Evolutionary conservation across 2,113 vertebrate species (phyloP).

Genomic region (Rhabdomys dilectus): DNA sequence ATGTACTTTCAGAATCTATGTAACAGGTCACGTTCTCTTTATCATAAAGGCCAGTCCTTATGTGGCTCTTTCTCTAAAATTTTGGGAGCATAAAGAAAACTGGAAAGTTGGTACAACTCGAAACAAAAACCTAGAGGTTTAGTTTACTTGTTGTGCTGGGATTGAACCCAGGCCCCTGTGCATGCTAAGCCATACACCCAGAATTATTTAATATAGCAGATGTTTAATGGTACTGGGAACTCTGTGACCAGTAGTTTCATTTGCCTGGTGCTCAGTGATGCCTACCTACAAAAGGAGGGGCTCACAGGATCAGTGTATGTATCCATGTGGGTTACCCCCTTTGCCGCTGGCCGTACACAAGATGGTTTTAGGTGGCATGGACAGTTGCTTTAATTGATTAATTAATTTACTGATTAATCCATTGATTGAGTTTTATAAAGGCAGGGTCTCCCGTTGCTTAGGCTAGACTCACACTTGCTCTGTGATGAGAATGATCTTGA

Average conservation of each 20-base stretch:
- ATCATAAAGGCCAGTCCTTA: background rate
- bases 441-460: background rate
- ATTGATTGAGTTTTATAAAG: background rate
- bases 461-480: background rate
- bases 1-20: background rate
- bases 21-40: background rate
- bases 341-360: background rate
- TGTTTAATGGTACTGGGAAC: background rate
- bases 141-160: background rate
- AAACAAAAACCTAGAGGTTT: constrained; percentile 12
- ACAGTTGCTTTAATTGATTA: background rate
- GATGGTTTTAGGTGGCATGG: background rate
- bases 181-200: background rate
- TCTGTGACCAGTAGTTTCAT: background rate
- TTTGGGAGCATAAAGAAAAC: background rate
- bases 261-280: background rate
- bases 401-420: background rate
- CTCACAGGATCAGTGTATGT: no score
- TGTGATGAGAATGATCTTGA: background rate
- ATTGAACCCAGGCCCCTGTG: background rate
- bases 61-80: background rate
- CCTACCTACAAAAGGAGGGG: background rate
- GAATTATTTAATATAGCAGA: background rate
- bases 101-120: background rate
- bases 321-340: background rate